A percentile compares a stretch with the other conserved stretches of the same genome.
phyloP scores from a whole-genome alignment of 2,888 invertebrate species.

The Norana najaformis region DNA sequence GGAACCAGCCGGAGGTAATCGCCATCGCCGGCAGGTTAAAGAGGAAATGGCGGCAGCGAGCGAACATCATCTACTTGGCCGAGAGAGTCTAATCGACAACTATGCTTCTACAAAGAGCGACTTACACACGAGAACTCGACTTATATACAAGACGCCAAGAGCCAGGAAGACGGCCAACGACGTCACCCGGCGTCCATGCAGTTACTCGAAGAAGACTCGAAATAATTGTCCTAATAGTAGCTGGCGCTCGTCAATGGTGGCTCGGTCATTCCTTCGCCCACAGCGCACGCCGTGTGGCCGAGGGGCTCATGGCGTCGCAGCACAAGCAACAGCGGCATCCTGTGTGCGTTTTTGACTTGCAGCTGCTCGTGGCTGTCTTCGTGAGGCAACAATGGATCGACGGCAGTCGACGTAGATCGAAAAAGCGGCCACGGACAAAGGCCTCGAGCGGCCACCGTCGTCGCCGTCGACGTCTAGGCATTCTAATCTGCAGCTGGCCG shows the following conservation, averaged over 20 bases:
- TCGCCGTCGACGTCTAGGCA: neutral
- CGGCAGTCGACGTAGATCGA: neutral
- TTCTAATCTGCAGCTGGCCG: neutral
- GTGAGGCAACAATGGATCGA: neutral
- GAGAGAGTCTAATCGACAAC: neutral
- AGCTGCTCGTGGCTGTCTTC: conserved; percentile 7
- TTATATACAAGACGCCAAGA: no score
- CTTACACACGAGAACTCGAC: neutral
- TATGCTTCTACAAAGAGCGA: neutral
- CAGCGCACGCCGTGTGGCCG: neutral
- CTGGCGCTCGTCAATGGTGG: neutral
- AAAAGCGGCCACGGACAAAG: neutral
- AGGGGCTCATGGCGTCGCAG: neutral
- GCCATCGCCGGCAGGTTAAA: neutral
- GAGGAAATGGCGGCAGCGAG: neutral
- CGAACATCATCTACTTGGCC: neutral
- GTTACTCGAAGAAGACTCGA: neutral
- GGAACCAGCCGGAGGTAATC: neutral
- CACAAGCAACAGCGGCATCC: neutral
- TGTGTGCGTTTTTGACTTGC: conserved; percentile 10
- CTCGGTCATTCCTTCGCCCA: neutral
- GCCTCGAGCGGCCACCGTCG: neutral
- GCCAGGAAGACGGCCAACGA: neutral
- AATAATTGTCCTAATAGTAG: conserved; percentile 18
- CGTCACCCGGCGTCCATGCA: neutral